Conservation (phyloP, 2,113 vertebrate species). For the Thamnaconus septentrionalis region DNA sequence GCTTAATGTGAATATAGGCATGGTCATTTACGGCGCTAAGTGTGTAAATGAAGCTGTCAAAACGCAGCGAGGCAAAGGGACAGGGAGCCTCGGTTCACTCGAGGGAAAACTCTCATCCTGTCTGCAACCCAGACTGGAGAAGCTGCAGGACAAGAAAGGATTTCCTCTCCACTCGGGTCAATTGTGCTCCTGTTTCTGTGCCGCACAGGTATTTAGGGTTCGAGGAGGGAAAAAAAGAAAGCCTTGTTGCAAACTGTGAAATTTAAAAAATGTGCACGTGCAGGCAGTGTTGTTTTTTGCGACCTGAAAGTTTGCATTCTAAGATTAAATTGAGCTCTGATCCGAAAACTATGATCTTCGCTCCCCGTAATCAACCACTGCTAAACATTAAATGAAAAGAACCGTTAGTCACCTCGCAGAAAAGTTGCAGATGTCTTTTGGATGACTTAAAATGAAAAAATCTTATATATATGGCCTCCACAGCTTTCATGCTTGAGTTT, state of each 20-base stretch:
- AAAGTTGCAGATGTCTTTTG: no score
- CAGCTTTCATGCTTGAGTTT: no score
- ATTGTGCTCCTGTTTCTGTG: conserved; percentile 60
- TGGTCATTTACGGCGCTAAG: conserved; percentile 13
- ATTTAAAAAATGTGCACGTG: conserved; percentile 59
- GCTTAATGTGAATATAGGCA: conserved; percentile 25
- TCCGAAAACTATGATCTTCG: no score
- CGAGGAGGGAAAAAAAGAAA: conserved; percentile 49
- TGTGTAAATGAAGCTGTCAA: conserved; percentile 39
- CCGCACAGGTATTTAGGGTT: conserved; percentile 62
- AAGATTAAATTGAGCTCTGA: no score
- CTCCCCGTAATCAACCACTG: no score
- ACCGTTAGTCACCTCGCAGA: no score
- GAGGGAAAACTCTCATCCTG: conserved; percentile 37
- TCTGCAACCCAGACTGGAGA: conserved; percentile 41
- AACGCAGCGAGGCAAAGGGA: conserved; percentile 12
- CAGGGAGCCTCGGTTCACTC: conserved; percentile 24
- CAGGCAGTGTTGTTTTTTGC: conserved; percentile 19
- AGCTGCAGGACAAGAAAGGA: conserved; percentile 47
- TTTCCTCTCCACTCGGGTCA: conserved; percentile 55
- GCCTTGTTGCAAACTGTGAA: conserved; percentile 40
- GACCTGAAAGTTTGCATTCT: conserved; percentile 2
- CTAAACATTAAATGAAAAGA: no score
- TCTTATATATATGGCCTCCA: no score
- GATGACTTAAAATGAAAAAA: no score